Percentiles rank a stretch among this genome's conserved stretches.
These are phyloP conservation scores for Phyllotis vaccarum DNA, from an alignment of 2,797 vertebrate species.

Conservation along the genomic window DNA sequence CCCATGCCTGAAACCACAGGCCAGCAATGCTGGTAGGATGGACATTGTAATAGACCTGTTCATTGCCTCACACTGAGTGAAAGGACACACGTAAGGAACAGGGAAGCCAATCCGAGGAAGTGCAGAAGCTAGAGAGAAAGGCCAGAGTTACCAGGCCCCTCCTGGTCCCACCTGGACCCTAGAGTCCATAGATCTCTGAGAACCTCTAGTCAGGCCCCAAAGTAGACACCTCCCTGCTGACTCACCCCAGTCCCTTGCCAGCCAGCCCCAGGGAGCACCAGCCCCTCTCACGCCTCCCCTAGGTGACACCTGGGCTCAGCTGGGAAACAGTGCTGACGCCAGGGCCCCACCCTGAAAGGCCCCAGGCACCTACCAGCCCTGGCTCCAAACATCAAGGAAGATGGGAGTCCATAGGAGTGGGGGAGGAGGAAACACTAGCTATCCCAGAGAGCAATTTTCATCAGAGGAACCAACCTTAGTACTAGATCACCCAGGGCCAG, in stretches of 20 bases:
- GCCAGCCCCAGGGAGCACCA: not conserved
- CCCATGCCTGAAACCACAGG: not conserved
- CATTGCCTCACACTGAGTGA: not conserved
- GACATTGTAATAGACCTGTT: not conserved
- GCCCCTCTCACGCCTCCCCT: not conserved
- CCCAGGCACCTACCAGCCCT: not conserved
- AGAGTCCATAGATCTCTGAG: not conserved
- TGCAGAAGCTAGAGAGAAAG: not conserved
- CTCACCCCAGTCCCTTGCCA: not conserved
- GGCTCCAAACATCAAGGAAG: not conserved
- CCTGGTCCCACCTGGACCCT: not conserved
- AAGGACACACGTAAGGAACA: too few relatives aligned
- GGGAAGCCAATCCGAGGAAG: not conserved
- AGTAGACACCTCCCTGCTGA: not conserved
- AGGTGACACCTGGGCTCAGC: constrained; percentile 32
- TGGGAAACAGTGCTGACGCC: not conserved
- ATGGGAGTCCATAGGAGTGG: not conserved
- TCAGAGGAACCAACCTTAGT: not conserved
- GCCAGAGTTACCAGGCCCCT: not conserved
- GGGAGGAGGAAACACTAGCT: not conserved
- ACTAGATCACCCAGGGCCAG: not conserved
- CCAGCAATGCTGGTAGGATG: not conserved
- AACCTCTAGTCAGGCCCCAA: not conserved
- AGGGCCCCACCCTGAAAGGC: not conserved
- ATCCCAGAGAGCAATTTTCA: not conserved